Base-by-base conservation (phyloP, 1,140 invertebrate genomes). In the Harlomillsia oculata region DNA sequence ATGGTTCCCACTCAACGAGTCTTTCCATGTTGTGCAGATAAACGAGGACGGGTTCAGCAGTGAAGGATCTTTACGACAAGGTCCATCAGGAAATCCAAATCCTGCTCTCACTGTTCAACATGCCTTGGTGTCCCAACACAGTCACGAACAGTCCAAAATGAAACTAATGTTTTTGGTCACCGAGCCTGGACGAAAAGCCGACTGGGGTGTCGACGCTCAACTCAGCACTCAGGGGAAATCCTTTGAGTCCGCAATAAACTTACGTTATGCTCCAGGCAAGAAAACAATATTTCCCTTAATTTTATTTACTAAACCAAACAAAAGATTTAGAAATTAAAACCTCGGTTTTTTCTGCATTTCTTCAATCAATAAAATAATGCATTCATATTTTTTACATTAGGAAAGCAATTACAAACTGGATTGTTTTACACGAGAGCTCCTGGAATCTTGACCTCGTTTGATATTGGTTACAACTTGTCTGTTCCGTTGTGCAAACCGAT, bases 241-340 rank as follows among this genome's bases (percentile, higher is more conserved):
- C 46, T 29, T 62, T 37, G 57, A 62, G 46, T 59, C 60, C 13
- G 49, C 59, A 62, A 65, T 62, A 53, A 62, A 56, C 48, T 51
- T 65, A n/a, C 56, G 54, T 36, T 62, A 62, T 53, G 60, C 56
- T 53, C 59, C 56, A 62, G 59, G 59, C 55, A 65, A 25, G 62
- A 45, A 23, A 28, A 9, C 23, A 14, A 48, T 18, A 48, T 40
- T 56, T 32, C 30, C 30, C 30, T 46, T 53, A 21, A 9, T n/a
- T 34, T 34, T n/a, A n/a, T 9, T 34, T 34, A 34, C 32, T 8
- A 9, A 34, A 34, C 32, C 32, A 9, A 34, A 34, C 8, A 34
- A 9, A 34, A 34, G n/a, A 9, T n/a, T 34, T 34, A n/a, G 8
- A n/a, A 8, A 34, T 8, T 34, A 34, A 34, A 34, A 34, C n/a